A percentile compares a stretch with the other conserved stretches of the same genome.
phyloP scores from a whole-genome alignment of 2,888 invertebrate genomes.

The Lasioglossum lativentre region DNA sequence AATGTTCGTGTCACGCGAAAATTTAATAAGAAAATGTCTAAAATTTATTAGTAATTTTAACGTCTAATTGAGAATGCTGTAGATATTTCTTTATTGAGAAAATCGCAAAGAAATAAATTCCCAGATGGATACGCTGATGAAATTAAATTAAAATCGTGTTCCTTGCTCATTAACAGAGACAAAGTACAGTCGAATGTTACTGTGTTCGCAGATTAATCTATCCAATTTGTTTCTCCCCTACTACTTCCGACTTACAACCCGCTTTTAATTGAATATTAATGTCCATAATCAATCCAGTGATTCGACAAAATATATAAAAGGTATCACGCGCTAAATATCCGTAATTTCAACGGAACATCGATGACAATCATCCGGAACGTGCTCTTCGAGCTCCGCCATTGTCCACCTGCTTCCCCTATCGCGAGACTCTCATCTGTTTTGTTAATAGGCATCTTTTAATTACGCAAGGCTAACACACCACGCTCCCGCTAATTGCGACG shows the following conservation, averaged over 20 bases:
- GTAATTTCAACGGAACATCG: background rate
- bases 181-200: background rate
- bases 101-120: background rate
- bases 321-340: background rate
- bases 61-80: no score
- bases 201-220: background rate
- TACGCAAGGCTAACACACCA: slow-evolving; percentile 66
- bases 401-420: slow-evolving; percentile 62
- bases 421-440: slow-evolving; percentile 74
- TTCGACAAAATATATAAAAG: background rate
- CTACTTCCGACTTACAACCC: background rate
- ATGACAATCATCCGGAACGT: background rate
- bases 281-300: background rate
- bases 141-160: background rate
- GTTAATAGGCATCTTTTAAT: slow-evolving; percentile 68
- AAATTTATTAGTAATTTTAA: no score
- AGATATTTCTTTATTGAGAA: no score
- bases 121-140: background rate
- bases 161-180: background rate
- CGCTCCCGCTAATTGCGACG: slow-evolving; percentile 70
- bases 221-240: background rate
- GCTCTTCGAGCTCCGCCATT: slow-evolving; percentile 1
- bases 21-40: background rate
- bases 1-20: background rate
- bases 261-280: background rate